Percentiles rank a stretch among this genome's conserved stretches.
These are phyloP conservation scores for Rhabdomys dilectus DNA, from an alignment of 2,113 vertebrate species.

Conservation along the genomic window DNA sequence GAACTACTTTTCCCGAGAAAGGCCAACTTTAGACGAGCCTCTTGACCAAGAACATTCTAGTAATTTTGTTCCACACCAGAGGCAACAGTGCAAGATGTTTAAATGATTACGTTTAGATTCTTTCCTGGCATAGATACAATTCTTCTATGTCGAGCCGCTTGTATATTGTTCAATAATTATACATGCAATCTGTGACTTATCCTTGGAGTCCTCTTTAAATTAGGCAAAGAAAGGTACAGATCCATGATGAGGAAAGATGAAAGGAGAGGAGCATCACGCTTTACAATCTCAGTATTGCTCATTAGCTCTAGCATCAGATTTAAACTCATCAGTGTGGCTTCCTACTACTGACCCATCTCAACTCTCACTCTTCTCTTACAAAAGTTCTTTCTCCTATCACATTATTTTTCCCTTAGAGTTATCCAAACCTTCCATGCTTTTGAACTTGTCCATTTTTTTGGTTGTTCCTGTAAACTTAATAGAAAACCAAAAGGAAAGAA, in stretches of 20 bases:
- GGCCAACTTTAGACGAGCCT: constrained; percentile 57
- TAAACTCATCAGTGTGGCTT: neutral
- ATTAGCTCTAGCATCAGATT: neutral
- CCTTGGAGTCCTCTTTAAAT: neutral
- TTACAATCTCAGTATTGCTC: neutral
- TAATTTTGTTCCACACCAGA: constrained; percentile 23
- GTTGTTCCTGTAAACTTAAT: neutral
- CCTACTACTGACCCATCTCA: neutral
- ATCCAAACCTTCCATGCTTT: constrained; percentile 12
- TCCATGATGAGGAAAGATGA: neutral
- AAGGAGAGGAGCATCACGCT: neutral
- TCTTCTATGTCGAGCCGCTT: neutral
- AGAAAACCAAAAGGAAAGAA: neutral
- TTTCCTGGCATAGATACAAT: neutral
- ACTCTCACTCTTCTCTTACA: neutral
- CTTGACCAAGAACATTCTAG: constrained; percentile 19
- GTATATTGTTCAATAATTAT: neutral
- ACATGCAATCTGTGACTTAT: neutral
- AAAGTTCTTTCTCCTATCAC: neutral
- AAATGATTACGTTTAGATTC: neutral
- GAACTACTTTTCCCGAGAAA: constrained; percentile 34
- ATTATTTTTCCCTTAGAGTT: neutral
- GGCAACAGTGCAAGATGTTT: neutral
- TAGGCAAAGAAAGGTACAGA: neutral
- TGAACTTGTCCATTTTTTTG: neutral